Evolutionary conservation across 2,797 vertebrate species (phyloP).

Genomic region (Malacoctenus gilli): DNA sequence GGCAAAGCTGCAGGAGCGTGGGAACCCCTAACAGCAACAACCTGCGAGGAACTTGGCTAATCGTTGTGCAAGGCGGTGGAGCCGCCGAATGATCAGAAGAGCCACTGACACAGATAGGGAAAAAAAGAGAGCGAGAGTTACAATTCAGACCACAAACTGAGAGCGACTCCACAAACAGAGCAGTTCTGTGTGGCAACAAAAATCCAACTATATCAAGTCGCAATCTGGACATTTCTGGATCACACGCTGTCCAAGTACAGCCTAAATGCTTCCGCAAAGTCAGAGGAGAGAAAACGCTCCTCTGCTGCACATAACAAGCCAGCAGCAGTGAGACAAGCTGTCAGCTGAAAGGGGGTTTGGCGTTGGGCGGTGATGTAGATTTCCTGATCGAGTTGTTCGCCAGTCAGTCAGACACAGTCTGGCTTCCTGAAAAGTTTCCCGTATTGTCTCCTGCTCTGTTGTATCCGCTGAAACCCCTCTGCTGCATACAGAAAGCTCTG

Average conservation of each 20-base stretch:
- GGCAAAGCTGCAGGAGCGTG: conserved; percentile 5
- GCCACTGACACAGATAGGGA: not conserved
- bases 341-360: conserved; percentile 49
- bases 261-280: conserved; percentile 35
- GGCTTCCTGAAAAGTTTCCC: conserved; percentile 34
- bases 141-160: not conserved
- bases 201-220: not conserved
- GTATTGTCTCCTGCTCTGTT: conserved; percentile 26
- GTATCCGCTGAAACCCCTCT: conserved; percentile 17
- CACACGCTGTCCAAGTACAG: conserved; percentile 19
- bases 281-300: conserved; percentile 29
- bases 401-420: conserved; percentile 27
- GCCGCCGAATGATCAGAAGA: not conserved
- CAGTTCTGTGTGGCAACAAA: not conserved
- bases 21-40: not conserved
- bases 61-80: not conserved
- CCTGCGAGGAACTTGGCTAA: too few species aligned
- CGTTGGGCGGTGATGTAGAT: conserved; percentile 42
- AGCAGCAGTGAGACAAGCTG: conserved; percentile 45
- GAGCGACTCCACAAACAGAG: not conserved
- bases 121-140: not conserved
- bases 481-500: conserved; percentile 16
- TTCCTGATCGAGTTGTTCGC: conserved; percentile 55
- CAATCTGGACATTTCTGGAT: conserved; percentile 31
- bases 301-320: conserved; percentile 39